Percentiles rank a stretch among this genome's conserved stretches.
Conservation (phyloP, 1,140 invertebrate genomes). For the Gryon sp. region DNA sequence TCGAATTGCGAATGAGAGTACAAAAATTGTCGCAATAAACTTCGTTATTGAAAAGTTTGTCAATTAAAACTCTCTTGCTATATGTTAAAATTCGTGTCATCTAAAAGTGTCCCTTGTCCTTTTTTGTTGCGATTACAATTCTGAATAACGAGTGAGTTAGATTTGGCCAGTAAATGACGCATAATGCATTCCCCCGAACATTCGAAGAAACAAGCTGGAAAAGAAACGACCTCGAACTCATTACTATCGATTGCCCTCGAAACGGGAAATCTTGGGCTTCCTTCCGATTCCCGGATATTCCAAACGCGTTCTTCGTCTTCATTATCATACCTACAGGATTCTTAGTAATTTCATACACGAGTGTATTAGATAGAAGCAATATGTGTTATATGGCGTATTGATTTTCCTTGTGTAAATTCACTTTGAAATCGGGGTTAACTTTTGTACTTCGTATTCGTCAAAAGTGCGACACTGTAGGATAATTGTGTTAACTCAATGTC, state of each 20-base stretch:
- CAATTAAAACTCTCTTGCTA: slow-evolving; percentile 21
- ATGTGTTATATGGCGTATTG: slow-evolving; percentile 71
- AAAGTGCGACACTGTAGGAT: slow-evolving; percentile 26
- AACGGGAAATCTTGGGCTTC: slow-evolving; percentile 66
- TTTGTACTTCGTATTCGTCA: slow-evolving; percentile 38
- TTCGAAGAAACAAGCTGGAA: slow-evolving; percentile 35
- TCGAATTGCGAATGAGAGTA: not conserved
- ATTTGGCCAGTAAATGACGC: slow-evolving; percentile 10
- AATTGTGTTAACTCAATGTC: slow-evolving; percentile 15
- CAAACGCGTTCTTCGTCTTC: slow-evolving; percentile 18
- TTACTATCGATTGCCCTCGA: slow-evolving; percentile 66
- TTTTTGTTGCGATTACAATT: no score
- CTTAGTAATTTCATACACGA: slow-evolving; percentile 42
- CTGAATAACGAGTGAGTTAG: no score
- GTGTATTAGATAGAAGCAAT: slow-evolving; percentile 22
- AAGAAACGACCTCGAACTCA: slow-evolving; percentile 61
- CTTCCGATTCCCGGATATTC: slow-evolving; percentile 55
- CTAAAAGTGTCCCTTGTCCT: no score
- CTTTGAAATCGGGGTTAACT: slow-evolving; percentile 69
- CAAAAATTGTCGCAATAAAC: slow-evolving; percentile 29
- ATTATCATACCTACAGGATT: slow-evolving; percentile 37
- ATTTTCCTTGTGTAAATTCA: slow-evolving; percentile 75
- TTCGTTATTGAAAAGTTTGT: slow-evolving; percentile 4
- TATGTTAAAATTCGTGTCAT: no score
- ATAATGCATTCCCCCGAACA: slow-evolving; percentile 2